Base-by-base conservation (phyloP, 2,888 invertebrate genomes). In the Oegoconia quadripuncta region DNA sequence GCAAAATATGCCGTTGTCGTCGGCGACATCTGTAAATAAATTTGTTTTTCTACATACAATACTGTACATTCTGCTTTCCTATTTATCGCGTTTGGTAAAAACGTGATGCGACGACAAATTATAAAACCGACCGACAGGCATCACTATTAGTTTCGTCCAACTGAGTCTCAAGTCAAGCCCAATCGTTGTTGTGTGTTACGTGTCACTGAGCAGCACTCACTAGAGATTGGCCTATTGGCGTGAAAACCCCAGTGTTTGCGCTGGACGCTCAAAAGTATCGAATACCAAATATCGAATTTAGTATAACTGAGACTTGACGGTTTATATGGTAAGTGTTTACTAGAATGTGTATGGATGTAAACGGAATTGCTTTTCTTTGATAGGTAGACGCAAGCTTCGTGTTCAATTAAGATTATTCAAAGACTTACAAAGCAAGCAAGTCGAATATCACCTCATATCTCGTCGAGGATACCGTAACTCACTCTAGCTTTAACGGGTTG, bases 401-500 rank as follows among this genome's bases (percentile, higher is more conserved):
- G 25, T 31, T 18, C 20, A 42, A 47, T 27, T 41, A 42, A 53
- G 57, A 48, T 55, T 43, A 46, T 47, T 56, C 50, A 55, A 59
- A 61, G 59, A 58, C 55, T 58, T 61, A 46, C 36, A 30, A 33
- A 25, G 39, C 40, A 40, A 42, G 37, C 33, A 43, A 32, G 41
- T 45, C 41, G 50, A 52, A 53, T 56, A 49, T 46, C 51, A 42
- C 34, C 43, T 47, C 51, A 52, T 52, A 50, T 50, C 46, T 37
- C 22, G 17, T 23, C 32, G 15, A 23, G 12, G 25, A 29, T 17
- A 33, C 3, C 16, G 22, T 26, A 36, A 47, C 20, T 27, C 44
- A 33, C 42, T 33, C 13, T 11, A 32, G 32, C 22, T 12, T 18
- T 20, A 18, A 20, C 2, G 40, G 46, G 42, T 48, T 36, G 35